Evolutionary conservation across 2,888 invertebrate species (phyloP).

Genomic region (Oxycera nigricornis): DNA sequence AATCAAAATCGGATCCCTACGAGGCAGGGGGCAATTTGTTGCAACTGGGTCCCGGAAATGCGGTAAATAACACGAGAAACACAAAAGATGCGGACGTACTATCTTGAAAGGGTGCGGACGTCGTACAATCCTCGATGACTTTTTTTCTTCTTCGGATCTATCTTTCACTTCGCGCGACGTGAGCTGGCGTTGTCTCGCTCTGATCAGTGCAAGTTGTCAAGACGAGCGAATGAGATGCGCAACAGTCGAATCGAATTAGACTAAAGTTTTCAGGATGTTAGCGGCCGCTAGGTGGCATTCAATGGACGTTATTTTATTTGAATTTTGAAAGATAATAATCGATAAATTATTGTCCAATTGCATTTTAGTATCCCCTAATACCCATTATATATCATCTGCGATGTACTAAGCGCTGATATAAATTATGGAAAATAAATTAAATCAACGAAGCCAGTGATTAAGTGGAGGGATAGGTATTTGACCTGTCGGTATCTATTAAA

Average conservation of each 20-base stretch:
- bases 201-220: neutral
- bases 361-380: too few species aligned
- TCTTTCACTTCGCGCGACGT: neutral
- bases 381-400: too few species aligned
- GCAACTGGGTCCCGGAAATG: neutral
- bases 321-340: too few species aligned
- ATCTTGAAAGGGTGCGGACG: slow-evolving; percentile 36
- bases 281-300: neutral
- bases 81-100: slow-evolving; percentile 15
- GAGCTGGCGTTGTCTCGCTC: neutral
- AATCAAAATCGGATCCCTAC: neutral
- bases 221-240: slow-evolving; percentile 11
- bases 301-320: neutral
- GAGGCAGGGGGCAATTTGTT: neutral
- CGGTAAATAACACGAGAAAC: slow-evolving; percentile 8
- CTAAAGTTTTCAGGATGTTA: neutral
- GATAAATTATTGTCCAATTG: neutral
- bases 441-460: too few species aligned
- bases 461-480: too few species aligned
- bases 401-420: too few species aligned
- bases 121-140: slow-evolving; percentile 4
- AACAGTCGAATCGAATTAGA: slow-evolving; percentile 5
- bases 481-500: too few species aligned
- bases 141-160: slow-evolving; percentile 8
- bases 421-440: too few species aligned